A percentile compares a stretch with the other conserved stretches of the same genome.
Conservation (phyloP, 2,113 vertebrate genomes). For the Axis porcinus region DNA sequence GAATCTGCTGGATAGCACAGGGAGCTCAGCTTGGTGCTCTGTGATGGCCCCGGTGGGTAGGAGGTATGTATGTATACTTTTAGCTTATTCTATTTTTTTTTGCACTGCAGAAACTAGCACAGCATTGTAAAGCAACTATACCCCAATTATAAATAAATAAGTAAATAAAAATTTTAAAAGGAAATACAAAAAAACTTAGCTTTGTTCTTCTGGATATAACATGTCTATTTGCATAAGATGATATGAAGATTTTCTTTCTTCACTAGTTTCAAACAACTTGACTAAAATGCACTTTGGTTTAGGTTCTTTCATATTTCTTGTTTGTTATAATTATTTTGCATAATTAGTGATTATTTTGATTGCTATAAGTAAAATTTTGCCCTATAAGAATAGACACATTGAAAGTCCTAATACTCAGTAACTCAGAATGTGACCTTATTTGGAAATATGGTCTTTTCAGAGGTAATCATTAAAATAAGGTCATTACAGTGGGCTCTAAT, state of each 20-base stretch:
- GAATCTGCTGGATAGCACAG: background rate
- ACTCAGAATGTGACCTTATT: background rate
- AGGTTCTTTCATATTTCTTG: background rate
- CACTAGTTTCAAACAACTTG: background rate
- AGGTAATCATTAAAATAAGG: background rate
- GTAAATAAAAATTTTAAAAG: background rate
- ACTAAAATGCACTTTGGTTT: background rate
- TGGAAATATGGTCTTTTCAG: background rate
- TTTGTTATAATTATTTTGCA: background rate
- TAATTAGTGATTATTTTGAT: background rate
- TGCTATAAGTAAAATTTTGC: background rate
- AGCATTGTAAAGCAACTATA: background rate
- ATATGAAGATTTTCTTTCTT: conserved; percentile 34
- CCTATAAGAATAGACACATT: background rate
- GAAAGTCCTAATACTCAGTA: background rate
- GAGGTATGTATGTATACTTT: background rate
- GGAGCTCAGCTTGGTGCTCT: background rate
- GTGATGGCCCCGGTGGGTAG: background rate
- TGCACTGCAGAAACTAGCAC: background rate
- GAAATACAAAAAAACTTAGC: background rate
- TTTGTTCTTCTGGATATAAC: background rate
- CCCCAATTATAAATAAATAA: background rate
- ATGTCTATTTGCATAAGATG: conserved; percentile 62
- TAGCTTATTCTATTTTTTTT: background rate
- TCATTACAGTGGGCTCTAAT: background rate